Evolutionary conservation across 2,797 vertebrate species (phyloP), one percentile per base, ranked within the genome.

Genomic region (Thunnus albacares): DNA sequence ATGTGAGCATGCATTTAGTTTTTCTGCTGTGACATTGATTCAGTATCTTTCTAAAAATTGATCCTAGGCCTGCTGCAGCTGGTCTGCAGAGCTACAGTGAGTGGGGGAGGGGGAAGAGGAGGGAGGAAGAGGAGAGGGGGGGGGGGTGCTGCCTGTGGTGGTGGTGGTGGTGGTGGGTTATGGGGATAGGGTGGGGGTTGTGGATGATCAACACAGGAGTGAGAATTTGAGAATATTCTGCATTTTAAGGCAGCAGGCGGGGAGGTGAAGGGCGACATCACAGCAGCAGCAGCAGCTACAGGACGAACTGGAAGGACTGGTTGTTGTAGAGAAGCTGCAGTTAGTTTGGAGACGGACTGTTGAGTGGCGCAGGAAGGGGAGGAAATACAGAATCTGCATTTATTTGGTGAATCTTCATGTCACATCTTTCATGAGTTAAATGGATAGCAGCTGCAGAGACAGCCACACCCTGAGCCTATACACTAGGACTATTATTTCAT

Each of bases 161-260:
- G 28, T 30, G 83, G 60, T 77, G 76, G 80, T 24, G 28, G 28
- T 30, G 83, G 60, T 77, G 76, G 80, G 80, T 68, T 81, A 71
- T 64, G 71, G 70, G 63, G 76, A 79, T 77, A 70, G 68, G 60
- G 75, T 81, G 83, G 80, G 82, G 86, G 76, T 70, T 83, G 86
- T 87, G 84, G 82, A 76, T 81, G 75, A 87, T 86, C 81, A 74
- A 83, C 82, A 76, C 55, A 65, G 62, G 75, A 87, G 84, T 78
- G 89, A 81, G 87, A 87, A 84, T 92, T 87, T 86, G 70, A 89
- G 80, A 80, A 84, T 83, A 90, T 89, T 90, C 41, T 80, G 75
- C 77, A 61, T 90, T 84, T 81, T 30, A 30, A 52, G 75, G 75
- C 78, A 68, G 55, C 75, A 66, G 59, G 56, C 18, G 35, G 10